Base-by-base conservation (phyloP, 2,797 vertebrate species). In the Mormyrops attenuatus region DNA sequence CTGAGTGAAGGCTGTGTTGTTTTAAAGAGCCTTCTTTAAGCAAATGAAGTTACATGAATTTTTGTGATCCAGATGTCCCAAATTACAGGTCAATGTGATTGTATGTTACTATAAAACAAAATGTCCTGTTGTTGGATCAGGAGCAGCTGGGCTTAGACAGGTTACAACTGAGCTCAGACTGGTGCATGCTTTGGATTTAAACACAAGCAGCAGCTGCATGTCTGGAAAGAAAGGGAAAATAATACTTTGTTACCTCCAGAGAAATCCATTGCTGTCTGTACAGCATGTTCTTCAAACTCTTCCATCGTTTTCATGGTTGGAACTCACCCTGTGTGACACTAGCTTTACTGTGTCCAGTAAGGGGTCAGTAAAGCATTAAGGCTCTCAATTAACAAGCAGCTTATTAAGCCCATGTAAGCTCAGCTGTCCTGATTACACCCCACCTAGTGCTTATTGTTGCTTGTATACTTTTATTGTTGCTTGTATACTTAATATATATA, bases 321-420 rank as follows among this genome's bases (percentile, higher is more conserved):
- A 47, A 47, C 77, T 90, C 86, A 88, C 87, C 88, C 88, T 22
- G 34, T 66, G 30, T 73, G 77, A 88, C 89, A 66, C 57, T 38
- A 66, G 89, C 20, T 69, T 73, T 52, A 34, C 86, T 57, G 66
- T 53, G 88, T 38, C 69, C 69, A 85, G 8, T 89, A 84, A 84
- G 89, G 50, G 77, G 55, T 89, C 89, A 89, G 88, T 73, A 41
- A 86, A 88, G 89, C 80, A 47, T 77, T 85, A 88, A 88, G 47
- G 22, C 87, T 77, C 69, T 30, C 85, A 34, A 50, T 89, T 85
- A 89, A 86, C 55, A 52, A 87, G 47, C 85, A 52, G 85, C 88
- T 85, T 90, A 57, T 34, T 90, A 89, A 88, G 89, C 77, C 73
- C 8, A 77, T 77, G 88, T 47, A 49, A 82, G 50, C 69, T 50